Percentiles rank a stretch among this genome's conserved stretches.
These are phyloP conservation scores for Strigamia maritima DNA, from an alignment of 2,888 invertebrate species.

Conservation along the genomic window DNA sequence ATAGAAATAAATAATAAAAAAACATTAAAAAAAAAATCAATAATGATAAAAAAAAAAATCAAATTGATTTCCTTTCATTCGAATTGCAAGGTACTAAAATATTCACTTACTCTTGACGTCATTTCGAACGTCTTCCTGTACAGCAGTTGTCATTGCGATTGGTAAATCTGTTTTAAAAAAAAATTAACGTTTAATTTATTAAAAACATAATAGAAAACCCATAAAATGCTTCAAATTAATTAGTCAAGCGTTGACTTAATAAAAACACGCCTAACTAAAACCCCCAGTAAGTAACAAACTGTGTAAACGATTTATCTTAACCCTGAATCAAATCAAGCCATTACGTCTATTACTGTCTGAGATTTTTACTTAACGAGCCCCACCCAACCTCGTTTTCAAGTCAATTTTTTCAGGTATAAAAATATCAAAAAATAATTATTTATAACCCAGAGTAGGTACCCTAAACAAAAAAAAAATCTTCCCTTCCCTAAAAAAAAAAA, in stretches of 20 bases:
- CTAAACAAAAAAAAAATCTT: not conserved
- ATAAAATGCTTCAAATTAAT: not conserved
- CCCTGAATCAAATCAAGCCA: not conserved
- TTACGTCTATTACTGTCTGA: not conserved
- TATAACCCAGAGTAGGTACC: not conserved
- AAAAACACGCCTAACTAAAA: not conserved
- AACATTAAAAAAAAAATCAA: not conserved
- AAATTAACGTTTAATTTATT: not conserved
- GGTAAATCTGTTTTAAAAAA: not conserved
- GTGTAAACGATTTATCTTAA: conserved; percentile 7
- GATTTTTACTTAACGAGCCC: not conserved
- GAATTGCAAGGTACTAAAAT: not conserved
- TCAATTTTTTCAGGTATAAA: not conserved
- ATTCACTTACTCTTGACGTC: conserved; percentile 20
- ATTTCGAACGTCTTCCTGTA: not conserved
- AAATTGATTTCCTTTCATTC: not conserved
- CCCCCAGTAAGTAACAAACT: not conserved
- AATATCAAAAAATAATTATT: not conserved
- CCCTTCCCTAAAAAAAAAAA: not conserved
- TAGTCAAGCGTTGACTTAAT: not conserved
- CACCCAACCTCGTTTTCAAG: not conserved
- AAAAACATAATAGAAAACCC: not conserved
- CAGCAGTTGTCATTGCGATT: conserved; percentile 5
- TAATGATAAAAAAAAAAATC: not conserved
- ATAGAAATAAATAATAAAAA: not conserved